Evolutionary conservation across 2,797 vertebrate genomes (phyloP), one percentile per base, ranked within the genome.

Genomic region (Sternotherus odoratus): DNA sequence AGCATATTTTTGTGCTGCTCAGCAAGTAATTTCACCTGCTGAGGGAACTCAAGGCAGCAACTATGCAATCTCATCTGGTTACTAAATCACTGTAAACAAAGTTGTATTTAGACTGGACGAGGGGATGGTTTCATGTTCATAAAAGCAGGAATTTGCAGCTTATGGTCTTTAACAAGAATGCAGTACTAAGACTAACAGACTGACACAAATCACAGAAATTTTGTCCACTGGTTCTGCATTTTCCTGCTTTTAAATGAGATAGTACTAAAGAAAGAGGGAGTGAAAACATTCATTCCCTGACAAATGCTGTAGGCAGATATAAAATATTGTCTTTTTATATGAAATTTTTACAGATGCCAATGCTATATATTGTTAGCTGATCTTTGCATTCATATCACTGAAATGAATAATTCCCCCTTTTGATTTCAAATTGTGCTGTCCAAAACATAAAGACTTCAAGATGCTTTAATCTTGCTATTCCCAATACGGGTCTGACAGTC

Each of bases 21-120:
- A 83, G 57, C 89, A 85, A 96, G 90, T 77, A 82, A 75, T 93
- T 91, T 97, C 87, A 93, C 89, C 94, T 92, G 88, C 92, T 92
- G 87, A 92, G 86, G 54, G 79, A 95, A 92, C 48, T 92, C 83
- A 75, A 83, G 78, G 90, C 93, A 95, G 84, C 46, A 96, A 93
- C 39, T 53, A 85, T 30, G 92, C 91, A 94, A 86, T 93, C 85
- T 94, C 90, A 82, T 87, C 84, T 91, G 82, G 72, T 77, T 85
- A 85, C 86, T 95, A 85, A 92, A 94, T 90, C 78, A 91, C 82
- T 91, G 83, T 79, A 97, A 96, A 95, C 78, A 91, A 82, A 92
- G 33, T 77, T 92, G 77, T 69, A n/a, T 95, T 97, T 96, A 89
- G 57, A 26, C 91, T 83, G 91, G 82, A 94, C 48, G 53, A 77